Evolutionary conservation across 2,888 invertebrate species (phyloP).

Genomic region (Vesta saturnalis): DNA sequence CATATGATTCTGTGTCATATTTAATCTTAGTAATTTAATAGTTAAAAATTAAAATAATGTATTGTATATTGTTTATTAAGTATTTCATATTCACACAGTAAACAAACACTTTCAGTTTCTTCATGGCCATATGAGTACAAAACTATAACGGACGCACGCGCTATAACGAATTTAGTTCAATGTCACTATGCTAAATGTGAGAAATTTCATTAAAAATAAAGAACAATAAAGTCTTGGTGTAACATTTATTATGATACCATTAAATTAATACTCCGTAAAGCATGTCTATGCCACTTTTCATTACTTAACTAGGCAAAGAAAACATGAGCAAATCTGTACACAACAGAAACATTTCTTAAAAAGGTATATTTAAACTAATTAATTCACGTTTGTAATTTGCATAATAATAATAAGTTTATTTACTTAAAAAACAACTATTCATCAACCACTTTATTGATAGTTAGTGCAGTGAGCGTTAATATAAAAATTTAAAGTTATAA

Average conservation of each 20-base stretch:
- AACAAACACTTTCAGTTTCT: constrained; percentile 38
- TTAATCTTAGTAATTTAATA: constrained; percentile 16
- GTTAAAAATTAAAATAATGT: constrained; percentile 28
- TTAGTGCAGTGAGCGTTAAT: neutral
- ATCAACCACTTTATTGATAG: neutral
- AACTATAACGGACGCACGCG: constrained; percentile 48
- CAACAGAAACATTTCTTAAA: too few species aligned
- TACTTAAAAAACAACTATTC: neutral
- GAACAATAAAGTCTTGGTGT: constrained; percentile 51
- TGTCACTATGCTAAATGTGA: constrained; percentile 59
- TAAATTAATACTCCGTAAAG: constrained; percentile 22
- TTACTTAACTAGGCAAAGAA: too few species aligned
- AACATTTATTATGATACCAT: constrained; percentile 34
- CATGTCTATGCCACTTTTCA: neutral
- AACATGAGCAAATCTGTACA: too few species aligned
- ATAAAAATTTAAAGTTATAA: neutral
- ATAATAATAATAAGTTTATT: neutral
- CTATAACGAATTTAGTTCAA: constrained; percentile 59
- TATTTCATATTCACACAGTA: constrained; percentile 37
- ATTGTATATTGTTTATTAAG: constrained; percentile 31
- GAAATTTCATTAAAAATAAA: constrained; percentile 58
- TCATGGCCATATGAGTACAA: constrained; percentile 46
- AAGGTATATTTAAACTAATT: neutral
- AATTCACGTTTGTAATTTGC: too few species aligned
- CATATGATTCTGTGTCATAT: constrained; percentile 6